Evolutionary conservation across 2,113 vertebrate genomes (phyloP).

Genomic region (Struthidea cinerea): DNA sequence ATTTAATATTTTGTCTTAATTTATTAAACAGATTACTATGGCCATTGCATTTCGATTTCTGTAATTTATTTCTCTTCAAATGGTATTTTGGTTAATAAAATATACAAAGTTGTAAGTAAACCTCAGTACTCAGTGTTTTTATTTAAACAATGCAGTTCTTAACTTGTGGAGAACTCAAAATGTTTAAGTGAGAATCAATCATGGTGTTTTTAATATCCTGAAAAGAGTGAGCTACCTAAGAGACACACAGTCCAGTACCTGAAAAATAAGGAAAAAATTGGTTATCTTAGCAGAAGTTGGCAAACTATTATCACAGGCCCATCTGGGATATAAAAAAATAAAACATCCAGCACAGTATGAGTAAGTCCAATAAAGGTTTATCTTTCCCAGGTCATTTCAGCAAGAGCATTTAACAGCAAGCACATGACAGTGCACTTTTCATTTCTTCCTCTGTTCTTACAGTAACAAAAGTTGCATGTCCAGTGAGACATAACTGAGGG

Average conservation of each 20-base stretch:
- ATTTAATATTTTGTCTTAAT: not conserved
- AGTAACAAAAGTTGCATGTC: not conserved
- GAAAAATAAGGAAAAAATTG: not conserved
- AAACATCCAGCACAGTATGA: not conserved
- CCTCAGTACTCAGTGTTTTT: not conserved
- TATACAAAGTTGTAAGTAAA: not conserved
- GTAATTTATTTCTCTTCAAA: slow-evolving; percentile 7
- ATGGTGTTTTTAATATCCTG: not conserved
- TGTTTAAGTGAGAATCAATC: not conserved
- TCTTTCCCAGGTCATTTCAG: not conserved
- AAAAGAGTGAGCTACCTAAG: not conserved
- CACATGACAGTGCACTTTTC: not conserved
- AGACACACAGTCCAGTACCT: not conserved
- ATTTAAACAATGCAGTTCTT: not conserved
- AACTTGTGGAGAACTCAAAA: not conserved
- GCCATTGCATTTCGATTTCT: not conserved
- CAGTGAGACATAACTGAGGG: not conserved
- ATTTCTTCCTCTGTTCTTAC: not conserved
- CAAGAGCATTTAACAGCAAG: not conserved
- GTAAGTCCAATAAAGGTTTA: not conserved
- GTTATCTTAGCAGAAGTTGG: not conserved
- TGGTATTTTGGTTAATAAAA: slow-evolving; percentile 29
- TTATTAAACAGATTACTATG: not conserved
- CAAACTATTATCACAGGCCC: not conserved
- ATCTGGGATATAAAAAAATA: not conserved